Evolutionary conservation across 2,888 invertebrate species (phyloP).

Genomic region (Pachycephus smyrnensis): DNA sequence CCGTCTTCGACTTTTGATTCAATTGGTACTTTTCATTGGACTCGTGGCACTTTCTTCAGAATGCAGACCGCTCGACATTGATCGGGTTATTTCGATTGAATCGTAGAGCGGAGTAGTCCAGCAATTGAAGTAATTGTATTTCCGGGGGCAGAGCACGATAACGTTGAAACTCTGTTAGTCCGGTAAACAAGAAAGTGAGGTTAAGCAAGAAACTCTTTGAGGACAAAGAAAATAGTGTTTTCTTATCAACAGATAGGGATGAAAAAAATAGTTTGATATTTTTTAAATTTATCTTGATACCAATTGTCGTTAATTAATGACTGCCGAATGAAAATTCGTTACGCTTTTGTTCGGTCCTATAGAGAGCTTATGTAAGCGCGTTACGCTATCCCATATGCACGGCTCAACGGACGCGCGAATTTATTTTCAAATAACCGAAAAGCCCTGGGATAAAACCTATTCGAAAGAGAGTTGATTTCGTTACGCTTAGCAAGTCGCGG

Average conservation of each 20-base stretch:
- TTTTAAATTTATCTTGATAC: neutral
- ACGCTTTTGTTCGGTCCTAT: neutral
- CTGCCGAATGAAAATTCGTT: neutral
- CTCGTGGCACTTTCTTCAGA: neutral
- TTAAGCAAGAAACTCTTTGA: neutral
- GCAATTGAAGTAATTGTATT: constrained; percentile 28
- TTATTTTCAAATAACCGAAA: neutral
- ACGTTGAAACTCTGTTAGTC: constrained; percentile 33
- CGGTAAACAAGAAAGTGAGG: constrained; percentile 26
- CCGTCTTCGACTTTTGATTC: neutral
- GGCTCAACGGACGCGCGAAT: neutral
- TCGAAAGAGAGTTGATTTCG: neutral
- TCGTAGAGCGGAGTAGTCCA: constrained; percentile 18
- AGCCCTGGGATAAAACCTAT: neutral
- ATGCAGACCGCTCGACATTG: neutral
- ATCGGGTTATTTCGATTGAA: constrained; percentile 36
- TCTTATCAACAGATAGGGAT: too few species aligned
- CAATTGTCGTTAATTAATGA: neutral
- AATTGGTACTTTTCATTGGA: neutral
- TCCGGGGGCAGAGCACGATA: constrained; percentile 29
- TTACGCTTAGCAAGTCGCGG: neutral
- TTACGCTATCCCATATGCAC: neutral
- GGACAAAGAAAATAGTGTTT: neutral
- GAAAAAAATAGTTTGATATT: neutral
- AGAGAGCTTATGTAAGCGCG: neutral